phyloP scores from a whole-genome alignment of 2,888 invertebrate genomes.

The Caprella mutica region DNA sequence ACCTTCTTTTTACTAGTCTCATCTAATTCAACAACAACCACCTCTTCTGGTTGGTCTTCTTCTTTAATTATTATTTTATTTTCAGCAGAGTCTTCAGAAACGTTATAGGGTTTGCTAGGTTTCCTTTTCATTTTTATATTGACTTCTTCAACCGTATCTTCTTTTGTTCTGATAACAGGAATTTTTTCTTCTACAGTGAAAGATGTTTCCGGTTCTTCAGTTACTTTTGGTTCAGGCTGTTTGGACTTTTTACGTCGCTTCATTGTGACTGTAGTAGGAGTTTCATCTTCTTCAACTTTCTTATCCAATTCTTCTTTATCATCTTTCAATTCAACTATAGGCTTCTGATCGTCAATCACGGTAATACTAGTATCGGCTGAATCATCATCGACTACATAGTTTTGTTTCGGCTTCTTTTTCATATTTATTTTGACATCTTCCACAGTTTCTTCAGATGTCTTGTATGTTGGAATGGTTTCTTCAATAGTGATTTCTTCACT shows the following conservation, averaged over 20 bases:
- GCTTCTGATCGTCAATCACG: slow-evolving; percentile 14
- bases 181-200: slow-evolving; percentile 16
- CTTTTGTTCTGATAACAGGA: background rate
- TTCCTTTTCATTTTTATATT: slow-evolving; percentile 1
- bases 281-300: slow-evolving; percentile 8
- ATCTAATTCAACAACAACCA: too few species aligned
- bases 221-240: background rate
- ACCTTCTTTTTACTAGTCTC: too few species aligned
- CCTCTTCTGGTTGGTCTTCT: too few species aligned
- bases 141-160: slow-evolving; percentile 4
- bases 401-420: slow-evolving; percentile 27
- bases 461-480: slow-evolving; percentile 15
- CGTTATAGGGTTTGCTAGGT: slow-evolving; percentile 9
- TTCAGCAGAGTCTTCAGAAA: slow-evolving; percentile 11
- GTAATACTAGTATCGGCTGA: too few species aligned
- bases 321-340: background rate
- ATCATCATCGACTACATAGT: slow-evolving; percentile 23
- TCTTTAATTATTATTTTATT: too few species aligned
- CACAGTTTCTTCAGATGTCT: slow-evolving; percentile 25
- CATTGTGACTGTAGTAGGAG: slow-evolving; percentile 6
- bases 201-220: slow-evolving; percentile 17
- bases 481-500: slow-evolving; percentile 26
- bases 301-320: slow-evolving; percentile 14
- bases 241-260: slow-evolving; percentile 18
- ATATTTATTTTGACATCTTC: slow-evolving; percentile 30